These are phyloP conservation scores for Oedothorax gibbosus DNA, from an alignment of 1,140 invertebrate species.

Conservation along the genomic window DNA sequence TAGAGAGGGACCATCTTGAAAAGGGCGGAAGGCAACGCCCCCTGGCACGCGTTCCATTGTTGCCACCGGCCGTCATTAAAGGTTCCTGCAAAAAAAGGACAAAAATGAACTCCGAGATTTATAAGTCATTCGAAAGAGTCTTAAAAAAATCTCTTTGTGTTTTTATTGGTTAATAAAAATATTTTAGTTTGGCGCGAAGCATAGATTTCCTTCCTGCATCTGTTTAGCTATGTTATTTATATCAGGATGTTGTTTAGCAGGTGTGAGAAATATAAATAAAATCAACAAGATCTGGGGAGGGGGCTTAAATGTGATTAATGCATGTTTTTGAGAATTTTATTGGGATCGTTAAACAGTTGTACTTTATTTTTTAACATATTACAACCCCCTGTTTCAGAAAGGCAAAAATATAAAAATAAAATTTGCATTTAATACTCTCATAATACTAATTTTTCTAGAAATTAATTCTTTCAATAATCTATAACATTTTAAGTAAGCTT, in stretches of 20 bases:
- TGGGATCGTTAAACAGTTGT: no score
- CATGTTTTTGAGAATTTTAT: no score
- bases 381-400: no score
- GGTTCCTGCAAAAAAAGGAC: constrained; percentile 34
- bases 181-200: constrained; percentile 25
- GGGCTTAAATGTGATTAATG: no score
- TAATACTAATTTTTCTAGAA: no score
- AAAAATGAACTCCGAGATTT: constrained; percentile 54
- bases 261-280: neutral
- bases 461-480: no score
- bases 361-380: no score
- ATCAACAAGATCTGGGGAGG: no score
- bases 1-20: constrained; percentile 53
- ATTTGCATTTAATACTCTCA: no score
- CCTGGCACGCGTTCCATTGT: constrained; percentile 53
- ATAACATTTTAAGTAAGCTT: no score
- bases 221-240: constrained; percentile 28
- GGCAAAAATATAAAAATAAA: no score
- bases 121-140: constrained; percentile 46
- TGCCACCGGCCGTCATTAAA: constrained; percentile 49
- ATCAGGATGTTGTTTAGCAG: constrained; percentile 1
- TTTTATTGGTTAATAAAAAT: constrained; percentile 49
- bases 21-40: constrained; percentile 35
- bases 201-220: constrained; percentile 11
- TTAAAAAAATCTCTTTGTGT: constrained; percentile 45